Conservation (phyloP, 2,888 invertebrate species). For the Bhutanitis thaidina region DNA sequence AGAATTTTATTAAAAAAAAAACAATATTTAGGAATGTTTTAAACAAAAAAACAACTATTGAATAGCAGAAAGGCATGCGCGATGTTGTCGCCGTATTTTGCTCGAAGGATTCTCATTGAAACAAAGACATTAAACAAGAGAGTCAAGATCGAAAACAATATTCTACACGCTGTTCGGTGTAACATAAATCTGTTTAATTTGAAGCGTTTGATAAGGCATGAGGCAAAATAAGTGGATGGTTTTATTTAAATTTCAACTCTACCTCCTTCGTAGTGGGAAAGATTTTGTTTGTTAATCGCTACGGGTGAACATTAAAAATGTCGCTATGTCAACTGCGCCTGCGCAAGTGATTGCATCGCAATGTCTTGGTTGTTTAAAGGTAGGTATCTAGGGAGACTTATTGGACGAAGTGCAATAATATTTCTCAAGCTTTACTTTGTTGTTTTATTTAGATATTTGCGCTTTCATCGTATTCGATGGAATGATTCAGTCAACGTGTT, state of each 20-base stretch:
- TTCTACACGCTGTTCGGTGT: conserved; percentile 60
- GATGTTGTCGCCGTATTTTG: conserved; percentile 43
- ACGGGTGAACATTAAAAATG: conserved; percentile 41
- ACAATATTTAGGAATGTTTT: not conserved
- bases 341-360: conserved; percentile 62
- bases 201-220: conserved; percentile 20
- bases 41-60: not conserved
- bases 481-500: too few species aligned
- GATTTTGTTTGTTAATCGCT: conserved; percentile 22
- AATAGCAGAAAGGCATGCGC: conserved; percentile 5
- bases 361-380: conserved; percentile 52
- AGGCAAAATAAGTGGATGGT: conserved; percentile 20
- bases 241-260: conserved; percentile 27
- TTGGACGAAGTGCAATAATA: conserved; percentile 16
- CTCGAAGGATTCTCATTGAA: conserved; percentile 48
- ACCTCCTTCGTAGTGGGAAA: conserved; percentile 19
- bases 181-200: conserved; percentile 56
- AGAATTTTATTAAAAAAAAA: not conserved
- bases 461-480: too few species aligned
- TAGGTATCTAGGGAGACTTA: conserved; percentile 35
- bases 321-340: conserved; percentile 60
- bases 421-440: not conserved
- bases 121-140: conserved; percentile 70
- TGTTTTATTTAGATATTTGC: too few species aligned
- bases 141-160: conserved; percentile 65